Conservation (phyloP, 2,797 vertebrate genomes). For the Brachyalestes nurse region DNA sequence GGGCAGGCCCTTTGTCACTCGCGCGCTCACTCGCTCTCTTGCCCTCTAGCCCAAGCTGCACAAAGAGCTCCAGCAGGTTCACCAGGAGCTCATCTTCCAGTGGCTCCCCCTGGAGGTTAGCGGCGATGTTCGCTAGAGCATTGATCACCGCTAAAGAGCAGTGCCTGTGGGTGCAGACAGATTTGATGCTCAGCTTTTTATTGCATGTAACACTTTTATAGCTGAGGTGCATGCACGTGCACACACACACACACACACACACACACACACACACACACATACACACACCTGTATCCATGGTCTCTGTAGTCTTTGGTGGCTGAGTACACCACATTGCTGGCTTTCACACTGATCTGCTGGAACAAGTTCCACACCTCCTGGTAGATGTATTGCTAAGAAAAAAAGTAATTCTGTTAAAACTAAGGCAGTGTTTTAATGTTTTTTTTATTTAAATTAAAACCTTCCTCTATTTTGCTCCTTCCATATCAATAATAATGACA, state of each 20-base stretch:
- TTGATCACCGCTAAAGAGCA: constrained; percentile 98
- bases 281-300: constrained; percentile 92
- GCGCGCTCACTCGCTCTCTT: constrained; percentile 95
- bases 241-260: too few species aligned
- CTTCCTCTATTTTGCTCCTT: too few species aligned
- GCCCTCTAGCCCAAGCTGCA: constrained; percentile 95
- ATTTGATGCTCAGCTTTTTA: too few species aligned
- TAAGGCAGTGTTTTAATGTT: too few species aligned
- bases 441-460: too few species aligned
- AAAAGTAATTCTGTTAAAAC: too few species aligned
- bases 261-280: too few species aligned
- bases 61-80: constrained; percentile 96
- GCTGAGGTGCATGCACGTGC: too few species aligned
- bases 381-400: constrained; percentile 95
- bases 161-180: constrained; percentile 76
- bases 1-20: constrained; percentile 91
- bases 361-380: constrained; percentile 99
- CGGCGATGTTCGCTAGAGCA: constrained; percentile 94
- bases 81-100: constrained; percentile 96
- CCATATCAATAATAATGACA: too few species aligned
- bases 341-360: constrained; percentile 99
- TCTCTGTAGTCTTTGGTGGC: constrained; percentile 92
- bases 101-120: constrained; percentile 93
- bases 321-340: constrained; percentile 96
- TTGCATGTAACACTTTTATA: too few species aligned